These are phyloP conservation scores for Recurvirostra avosetta DNA, from an alignment of 2,113 vertebrate species.

Conservation along the genomic window DNA sequence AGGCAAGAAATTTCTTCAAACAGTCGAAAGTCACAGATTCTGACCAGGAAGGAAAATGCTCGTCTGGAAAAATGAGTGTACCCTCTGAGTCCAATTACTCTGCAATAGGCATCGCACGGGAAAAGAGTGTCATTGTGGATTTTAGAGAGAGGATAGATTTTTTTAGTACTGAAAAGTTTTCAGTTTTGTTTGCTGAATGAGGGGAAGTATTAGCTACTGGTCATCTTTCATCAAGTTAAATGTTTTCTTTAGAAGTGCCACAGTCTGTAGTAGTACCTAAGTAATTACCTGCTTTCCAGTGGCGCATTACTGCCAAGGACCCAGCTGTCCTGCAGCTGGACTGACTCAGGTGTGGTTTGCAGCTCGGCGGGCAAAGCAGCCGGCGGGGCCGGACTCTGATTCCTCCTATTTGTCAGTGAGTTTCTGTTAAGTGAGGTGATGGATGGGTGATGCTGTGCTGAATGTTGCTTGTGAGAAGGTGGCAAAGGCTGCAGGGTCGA, in stretches of 20 bases:
- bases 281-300: slow-evolving; percentile 95
- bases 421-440: slow-evolving; percentile 94
- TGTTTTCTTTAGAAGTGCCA: background rate
- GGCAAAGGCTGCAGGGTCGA: slow-evolving; percentile 90
- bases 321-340: slow-evolving; percentile 99
- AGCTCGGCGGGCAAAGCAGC: slow-evolving; percentile 96
- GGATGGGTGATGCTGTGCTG: slow-evolving; percentile 83
- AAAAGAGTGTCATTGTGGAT: background rate
- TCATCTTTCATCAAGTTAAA: background rate
- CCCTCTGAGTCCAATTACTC: background rate
- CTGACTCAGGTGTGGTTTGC: slow-evolving; percentile 98
- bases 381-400: slow-evolving; percentile 93
- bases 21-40: background rate
- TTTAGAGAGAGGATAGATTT: background rate
- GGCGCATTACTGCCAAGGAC: slow-evolving; percentile 98
- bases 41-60: background rate
- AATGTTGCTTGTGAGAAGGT: slow-evolving; percentile 90
- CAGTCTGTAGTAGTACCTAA: background rate
- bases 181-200: background rate
- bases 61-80: background rate
- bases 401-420: slow-evolving; percentile 95
- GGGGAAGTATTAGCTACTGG: background rate
- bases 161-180: background rate
- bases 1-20: background rate
- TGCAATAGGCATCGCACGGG: background rate